Evolutionary conservation across 2,113 vertebrate genomes (phyloP).

Genomic region (Sinocyclocheilus grahami): DNA sequence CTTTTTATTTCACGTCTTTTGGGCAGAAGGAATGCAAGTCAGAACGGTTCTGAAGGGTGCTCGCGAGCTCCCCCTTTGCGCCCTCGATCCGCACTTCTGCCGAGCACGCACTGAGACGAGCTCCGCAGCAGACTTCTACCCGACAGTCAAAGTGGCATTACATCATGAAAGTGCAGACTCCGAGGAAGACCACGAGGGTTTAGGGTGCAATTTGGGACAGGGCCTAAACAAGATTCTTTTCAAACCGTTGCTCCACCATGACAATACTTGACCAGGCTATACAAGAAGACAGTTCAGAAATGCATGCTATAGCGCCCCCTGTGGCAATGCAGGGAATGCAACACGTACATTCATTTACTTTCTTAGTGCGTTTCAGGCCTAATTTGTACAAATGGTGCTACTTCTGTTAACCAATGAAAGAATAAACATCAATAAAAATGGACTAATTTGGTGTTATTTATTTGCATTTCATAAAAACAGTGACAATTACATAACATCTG

Average conservation of each 20-base stretch:
- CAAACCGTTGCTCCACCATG: neutral
- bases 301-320: neutral
- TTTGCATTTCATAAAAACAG: constrained; percentile 24
- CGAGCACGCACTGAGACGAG: too few relatives aligned
- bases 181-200: too few relatives aligned
- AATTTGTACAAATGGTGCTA: constrained; percentile 12
- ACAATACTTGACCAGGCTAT: neutral
- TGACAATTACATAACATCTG: neutral
- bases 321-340: neutral
- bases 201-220: too few relatives aligned
- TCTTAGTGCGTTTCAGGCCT: neutral
- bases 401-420: neutral
- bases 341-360: neutral
- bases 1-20: too few relatives aligned
- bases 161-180: too few relatives aligned
- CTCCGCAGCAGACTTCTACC: too few relatives aligned
- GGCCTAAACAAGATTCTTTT: neutral
- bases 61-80: too few relatives aligned
- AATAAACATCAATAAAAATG: constrained; percentile 18
- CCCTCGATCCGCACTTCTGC: too few relatives aligned
- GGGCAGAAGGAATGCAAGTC: too few relatives aligned
- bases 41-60: too few relatives aligned
- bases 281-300: neutral
- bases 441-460: neutral
- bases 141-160: too few relatives aligned